These are phyloP conservation scores for Podabrus alpinus DNA, from an alignment of 2,888 invertebrate species.

Conservation along the genomic window DNA sequence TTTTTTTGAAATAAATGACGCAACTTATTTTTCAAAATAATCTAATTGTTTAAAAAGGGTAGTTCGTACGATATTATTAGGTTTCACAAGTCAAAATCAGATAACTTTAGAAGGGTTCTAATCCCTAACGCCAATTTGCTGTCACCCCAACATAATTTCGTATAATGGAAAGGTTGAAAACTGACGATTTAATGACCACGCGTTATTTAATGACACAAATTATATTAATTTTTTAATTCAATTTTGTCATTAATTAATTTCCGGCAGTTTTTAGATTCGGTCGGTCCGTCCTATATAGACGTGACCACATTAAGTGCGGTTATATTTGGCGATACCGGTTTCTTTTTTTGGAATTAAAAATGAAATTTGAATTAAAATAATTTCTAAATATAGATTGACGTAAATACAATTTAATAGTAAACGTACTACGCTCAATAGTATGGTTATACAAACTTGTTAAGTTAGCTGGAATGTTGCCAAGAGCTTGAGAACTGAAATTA, in stretches of 20 bases:
- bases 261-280: background rate
- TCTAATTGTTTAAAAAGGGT: background rate
- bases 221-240: conserved; percentile 8
- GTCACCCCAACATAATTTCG: conserved; percentile 11
- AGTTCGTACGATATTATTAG: background rate
- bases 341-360: background rate
- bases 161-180: conserved; percentile 14
- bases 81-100: background rate
- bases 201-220: conserved; percentile 9
- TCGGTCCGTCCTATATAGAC: background rate
- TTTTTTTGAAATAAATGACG: background rate
- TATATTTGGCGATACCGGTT: background rate
- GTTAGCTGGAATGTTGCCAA: conserved; percentile 21
- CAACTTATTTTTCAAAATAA: background rate
- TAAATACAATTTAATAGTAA: background rate
- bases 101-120: conserved; percentile 10
- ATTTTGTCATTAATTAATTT: background rate
- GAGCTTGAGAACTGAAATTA: conserved; percentile 22
- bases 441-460: conserved; percentile 23
- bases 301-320: background rate
- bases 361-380: background rate
- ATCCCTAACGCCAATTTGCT: conserved; percentile 17
- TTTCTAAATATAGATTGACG: background rate
- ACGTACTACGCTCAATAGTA: conserved; percentile 8
- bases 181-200: conserved; percentile 14